A percentile compares a stretch with the other conserved stretches of the same genome.
Conservation (phyloP, 2,113 vertebrate genomes). For the Xiphorhynchus elegans region DNA sequence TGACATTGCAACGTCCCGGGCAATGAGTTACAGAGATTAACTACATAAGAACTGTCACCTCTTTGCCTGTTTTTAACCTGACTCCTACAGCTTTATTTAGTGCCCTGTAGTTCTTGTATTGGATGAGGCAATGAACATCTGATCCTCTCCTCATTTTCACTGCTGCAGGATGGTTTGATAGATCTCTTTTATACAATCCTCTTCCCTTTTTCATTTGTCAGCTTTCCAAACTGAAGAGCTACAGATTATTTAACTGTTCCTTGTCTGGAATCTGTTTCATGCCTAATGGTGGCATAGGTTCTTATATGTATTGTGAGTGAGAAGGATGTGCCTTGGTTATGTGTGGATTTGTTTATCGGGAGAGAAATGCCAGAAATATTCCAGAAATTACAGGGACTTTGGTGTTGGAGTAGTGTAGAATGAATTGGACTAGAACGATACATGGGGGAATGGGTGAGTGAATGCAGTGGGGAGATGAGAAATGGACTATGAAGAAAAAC, state of each 20-base stretch:
- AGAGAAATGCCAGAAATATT: background rate
- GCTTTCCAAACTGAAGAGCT: background rate
- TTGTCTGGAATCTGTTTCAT: background rate
- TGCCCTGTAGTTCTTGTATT: background rate
- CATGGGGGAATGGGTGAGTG: background rate
- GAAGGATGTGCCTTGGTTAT: background rate
- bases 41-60: background rate
- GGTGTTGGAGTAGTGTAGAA: background rate
- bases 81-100: background rate
- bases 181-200: background rate
- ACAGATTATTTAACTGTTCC: background rate
- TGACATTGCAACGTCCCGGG: background rate
- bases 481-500: background rate
- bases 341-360: background rate
- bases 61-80: background rate
- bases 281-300: background rate
- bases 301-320: fast-evolving
- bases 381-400: background rate
- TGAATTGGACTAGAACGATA: background rate
- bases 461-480: background rate
- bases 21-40: background rate
- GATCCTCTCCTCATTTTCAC: background rate
- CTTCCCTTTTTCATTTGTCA: background rate
- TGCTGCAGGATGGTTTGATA: background rate
- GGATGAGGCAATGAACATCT: background rate